A percentile compares a stretch with the other conserved stretches of the same genome.
These are phyloP conservation scores for Miniopterus natalensis DNA, from an alignment of 2,113 vertebrate species.

Conservation along the genomic window DNA sequence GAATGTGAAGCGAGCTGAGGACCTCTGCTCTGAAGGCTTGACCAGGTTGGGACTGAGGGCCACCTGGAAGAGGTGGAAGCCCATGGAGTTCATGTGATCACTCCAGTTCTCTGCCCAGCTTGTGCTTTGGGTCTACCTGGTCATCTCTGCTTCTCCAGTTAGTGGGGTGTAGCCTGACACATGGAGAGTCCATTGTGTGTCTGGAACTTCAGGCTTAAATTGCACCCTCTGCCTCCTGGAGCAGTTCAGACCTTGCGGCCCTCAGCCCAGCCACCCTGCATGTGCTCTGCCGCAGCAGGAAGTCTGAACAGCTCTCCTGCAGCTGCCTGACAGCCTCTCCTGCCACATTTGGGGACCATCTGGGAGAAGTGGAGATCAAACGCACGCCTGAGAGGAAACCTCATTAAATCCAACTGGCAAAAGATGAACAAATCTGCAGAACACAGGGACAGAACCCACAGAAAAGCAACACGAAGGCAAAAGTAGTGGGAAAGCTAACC, in stretches of 20 bases:
- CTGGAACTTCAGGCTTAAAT: background rate
- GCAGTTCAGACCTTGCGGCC: background rate
- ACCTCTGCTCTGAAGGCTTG: background rate
- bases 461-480: background rate
- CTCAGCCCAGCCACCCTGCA: background rate
- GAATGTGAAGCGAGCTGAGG: background rate
- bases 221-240: background rate
- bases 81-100: accelerated
- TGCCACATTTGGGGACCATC: conserved; percentile 36
- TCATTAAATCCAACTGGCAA: background rate
- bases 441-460: background rate
- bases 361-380: conserved; percentile 21
- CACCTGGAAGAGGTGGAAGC: background rate
- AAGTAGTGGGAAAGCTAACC: background rate
- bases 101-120: accelerated
- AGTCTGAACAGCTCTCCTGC: background rate
- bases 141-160: background rate
- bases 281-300: background rate
- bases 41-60: background rate
- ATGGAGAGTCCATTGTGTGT: accelerated
- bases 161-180: background rate
- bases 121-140: background rate
- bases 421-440: background rate
- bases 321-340: background rate
- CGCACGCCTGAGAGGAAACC: background rate